Base-by-base conservation (phyloP, 2,113 vertebrate species). In the Calypte anna region DNA sequence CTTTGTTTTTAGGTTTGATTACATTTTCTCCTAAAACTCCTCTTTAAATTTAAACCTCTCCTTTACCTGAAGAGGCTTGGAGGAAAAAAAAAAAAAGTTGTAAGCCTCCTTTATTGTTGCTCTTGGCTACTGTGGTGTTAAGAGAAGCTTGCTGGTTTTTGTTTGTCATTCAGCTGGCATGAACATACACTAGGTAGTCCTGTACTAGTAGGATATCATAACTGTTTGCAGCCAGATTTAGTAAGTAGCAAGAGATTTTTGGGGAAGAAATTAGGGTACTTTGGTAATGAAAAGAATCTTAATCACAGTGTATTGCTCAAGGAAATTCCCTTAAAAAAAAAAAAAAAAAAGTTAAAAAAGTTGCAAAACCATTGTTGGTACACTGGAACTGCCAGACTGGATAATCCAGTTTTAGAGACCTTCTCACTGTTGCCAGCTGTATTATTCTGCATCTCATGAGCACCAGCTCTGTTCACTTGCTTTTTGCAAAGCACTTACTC, bases 381-480 rank as follows among this genome's bases (percentile, higher is more conserved):
- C 48, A 76, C 57, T 90, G 40, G 61, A 90, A 86, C 62, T 82
- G 90, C 92, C 84, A 77, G 72, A 72, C 94, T 90, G 91, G 94
- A 89, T 91, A 66, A 59, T 87, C 91, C 23, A 11, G 87, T 97
- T 96, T 82, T 64, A 44, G 74, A 30, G 15, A 64, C 44, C 74
- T 48, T 30, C 28, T 86, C 25, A 54, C n/a, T 88, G 76, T 59
- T 63, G 23, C 25, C 84, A 46, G 66, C 30, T 54, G 16, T 48
- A 13, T 61, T 87, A 53, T 53, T 91, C 53, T 90, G 22, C 31
- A 22, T 66, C 36, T 84, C 93, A 50, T 6, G n/a, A 61, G 8
- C 9, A 2, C 27, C 36, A 57, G 23, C 3, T 72, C 17, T 23
- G 21, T 81, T 94, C 22, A 44, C 10, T 72, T 14, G 1, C 9